Evolutionary conservation across 2,797 vertebrate genomes (phyloP), one percentile per base, ranked within the genome.

Genomic region (Melanogrammus aeglefinus): DNA sequence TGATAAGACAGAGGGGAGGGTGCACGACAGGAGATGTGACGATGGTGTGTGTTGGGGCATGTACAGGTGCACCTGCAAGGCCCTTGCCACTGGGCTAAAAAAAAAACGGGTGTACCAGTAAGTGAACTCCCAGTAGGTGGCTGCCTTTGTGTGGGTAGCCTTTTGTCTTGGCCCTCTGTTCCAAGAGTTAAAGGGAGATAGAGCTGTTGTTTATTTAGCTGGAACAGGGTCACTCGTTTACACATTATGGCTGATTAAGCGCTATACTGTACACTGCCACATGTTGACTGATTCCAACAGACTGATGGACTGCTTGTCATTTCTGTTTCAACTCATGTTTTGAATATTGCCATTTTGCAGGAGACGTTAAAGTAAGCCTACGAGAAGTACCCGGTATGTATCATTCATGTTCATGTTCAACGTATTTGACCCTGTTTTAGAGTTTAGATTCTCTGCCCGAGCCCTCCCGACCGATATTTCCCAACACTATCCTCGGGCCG

Each of bases 341-440:
- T 72, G 75, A 83, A 3, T 88, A 88, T 3, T 78, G 21, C 31
- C 70, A 77, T 87, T 66, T 66, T 92, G 71, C 91, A 95, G 94
- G 89, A 85, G 91, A 94, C 73, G 16, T 93, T 79, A 92, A 91
- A 87, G 79, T 94, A 76, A 86, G 39, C 85, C 91, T 84, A 85
- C 88, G 94, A 47, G 83, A 85, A 39, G 44, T 89, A 76, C 24
- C 76, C 24, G 35, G 94, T 95, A 84, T 93, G 94, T 93, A 82
- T 75, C 10, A n/a, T 77, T 57, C n/a, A 10, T 36, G 33, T 51
- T 66, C 31, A 66, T 27, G 57, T 66, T 24, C 21, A 57, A 57
- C 6, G 51, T 57, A 51, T 51, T 16, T n/a, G 18, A n/a, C 47
- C 47, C 31, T 33, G 31, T 33, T 47, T 9, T 41, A 41, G 6